A percentile compares a stretch with the other conserved stretches of the same genome.
phyloP scores from a whole-genome alignment of 2,888 invertebrate species.

The Junonia oenone region DNA sequence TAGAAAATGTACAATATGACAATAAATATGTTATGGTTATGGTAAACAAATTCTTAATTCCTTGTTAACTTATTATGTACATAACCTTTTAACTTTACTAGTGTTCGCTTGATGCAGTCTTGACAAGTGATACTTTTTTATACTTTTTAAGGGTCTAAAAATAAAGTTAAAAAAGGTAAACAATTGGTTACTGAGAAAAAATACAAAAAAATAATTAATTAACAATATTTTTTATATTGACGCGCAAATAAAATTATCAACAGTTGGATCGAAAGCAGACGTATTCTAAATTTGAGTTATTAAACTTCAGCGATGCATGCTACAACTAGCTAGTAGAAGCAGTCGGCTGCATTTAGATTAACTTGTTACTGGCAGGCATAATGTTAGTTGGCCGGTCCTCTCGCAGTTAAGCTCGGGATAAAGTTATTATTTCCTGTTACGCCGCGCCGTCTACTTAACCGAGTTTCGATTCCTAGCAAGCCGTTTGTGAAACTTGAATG shows the following conservation, averaged over 20 bases:
- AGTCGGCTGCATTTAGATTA: slow-evolving; percentile 76
- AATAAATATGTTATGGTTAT: too few relatives aligned
- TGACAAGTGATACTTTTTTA: too few relatives aligned
- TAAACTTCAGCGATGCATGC: slow-evolving; percentile 71
- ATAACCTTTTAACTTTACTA: too few relatives aligned
- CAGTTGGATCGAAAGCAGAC: slow-evolving; percentile 52
- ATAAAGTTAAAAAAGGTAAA: too few relatives aligned
- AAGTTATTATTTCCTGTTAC: slow-evolving; percentile 78
- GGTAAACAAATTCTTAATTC: too few relatives aligned
- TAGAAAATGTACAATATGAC: too few relatives aligned
- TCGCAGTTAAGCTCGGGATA: slow-evolving; percentile 67
- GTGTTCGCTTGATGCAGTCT: too few relatives aligned
- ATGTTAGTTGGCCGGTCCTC: slow-evolving; percentile 74
- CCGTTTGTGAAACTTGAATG: slow-evolving; percentile 71
- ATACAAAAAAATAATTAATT: too few relatives aligned
- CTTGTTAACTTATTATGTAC: too few relatives aligned
- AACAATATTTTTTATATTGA: neutral
- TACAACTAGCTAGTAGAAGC: slow-evolving; percentile 57
- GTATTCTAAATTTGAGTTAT: slow-evolving; percentile 61
- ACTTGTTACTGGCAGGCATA: slow-evolving; percentile 78
- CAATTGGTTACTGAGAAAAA: neutral
- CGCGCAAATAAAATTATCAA: slow-evolving; percentile 11
- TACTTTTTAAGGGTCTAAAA: too few relatives aligned
- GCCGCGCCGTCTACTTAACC: slow-evolving; percentile 65
- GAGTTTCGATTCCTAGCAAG: slow-evolving; percentile 69